phyloP scores from a whole-genome alignment of 2,797 vertebrate species.

The Coregonus suidteri region DNA sequence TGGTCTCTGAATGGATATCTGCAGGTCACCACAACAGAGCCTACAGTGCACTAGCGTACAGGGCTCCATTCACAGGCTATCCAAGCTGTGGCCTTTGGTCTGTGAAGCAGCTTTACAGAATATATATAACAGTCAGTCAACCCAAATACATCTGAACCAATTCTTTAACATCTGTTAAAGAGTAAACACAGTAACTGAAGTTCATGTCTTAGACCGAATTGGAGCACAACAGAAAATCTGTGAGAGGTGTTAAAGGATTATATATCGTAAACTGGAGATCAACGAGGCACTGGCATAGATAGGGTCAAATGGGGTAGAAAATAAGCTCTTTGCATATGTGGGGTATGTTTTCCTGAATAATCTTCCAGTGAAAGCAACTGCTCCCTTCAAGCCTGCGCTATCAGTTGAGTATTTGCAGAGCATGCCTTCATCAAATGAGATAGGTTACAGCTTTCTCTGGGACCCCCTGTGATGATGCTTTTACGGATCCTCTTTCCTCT shows the following conservation, averaged over 20 bases:
- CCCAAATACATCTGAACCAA: constrained; percentile 5
- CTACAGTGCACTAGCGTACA: neutral
- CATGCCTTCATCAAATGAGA: constrained; percentile 38
- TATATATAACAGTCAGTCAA: neutral
- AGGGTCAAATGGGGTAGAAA: constrained; percentile 51
- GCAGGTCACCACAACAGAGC: neutral
- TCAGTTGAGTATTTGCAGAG: constrained; percentile 55
- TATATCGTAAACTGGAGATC: constrained; percentile 63
- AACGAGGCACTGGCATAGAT: constrained; percentile 41
- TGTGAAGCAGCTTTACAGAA: neutral
- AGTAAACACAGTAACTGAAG: constrained; percentile 17
- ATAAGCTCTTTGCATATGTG: constrained; percentile 61
- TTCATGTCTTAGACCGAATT: constrained; percentile 35
- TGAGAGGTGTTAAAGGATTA: constrained; percentile 73
- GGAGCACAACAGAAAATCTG: constrained; percentile 68
- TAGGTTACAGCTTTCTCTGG: neutral
- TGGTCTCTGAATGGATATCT: constrained; percentile 23
- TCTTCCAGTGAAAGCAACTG: constrained; percentile 58
- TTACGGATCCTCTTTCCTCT: neutral
- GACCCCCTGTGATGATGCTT: constrained; percentile 18
- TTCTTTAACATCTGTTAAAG: constrained; percentile 15
- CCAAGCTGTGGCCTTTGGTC: neutral
- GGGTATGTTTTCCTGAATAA: constrained; percentile 50
- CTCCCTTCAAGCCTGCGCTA: neutral
- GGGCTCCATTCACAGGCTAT: neutral